Evolutionary conservation across 2,113 vertebrate species (phyloP).

Genomic region (Stictonetta naevosa): DNA sequence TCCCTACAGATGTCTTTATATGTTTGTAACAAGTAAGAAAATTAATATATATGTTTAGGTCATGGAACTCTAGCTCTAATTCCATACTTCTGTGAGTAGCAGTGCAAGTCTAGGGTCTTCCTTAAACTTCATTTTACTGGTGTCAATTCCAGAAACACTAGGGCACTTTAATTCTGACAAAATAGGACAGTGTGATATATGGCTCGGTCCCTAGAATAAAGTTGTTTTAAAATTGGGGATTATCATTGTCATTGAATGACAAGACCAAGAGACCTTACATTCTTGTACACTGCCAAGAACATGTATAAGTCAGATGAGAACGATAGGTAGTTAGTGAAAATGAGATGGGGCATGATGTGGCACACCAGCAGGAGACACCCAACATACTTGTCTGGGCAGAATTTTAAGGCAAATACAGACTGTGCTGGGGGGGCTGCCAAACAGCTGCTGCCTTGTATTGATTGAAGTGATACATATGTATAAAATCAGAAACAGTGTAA

Average conservation of each 20-base stretch:
- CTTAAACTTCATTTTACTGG: background rate
- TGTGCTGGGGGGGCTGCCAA: background rate
- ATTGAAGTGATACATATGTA: background rate
- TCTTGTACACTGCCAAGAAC: background rate
- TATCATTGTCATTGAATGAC: background rate
- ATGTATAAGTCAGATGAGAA: background rate
- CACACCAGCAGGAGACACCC: background rate
- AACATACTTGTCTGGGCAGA: background rate
- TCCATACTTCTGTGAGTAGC: background rate
- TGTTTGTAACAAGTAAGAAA: background rate
- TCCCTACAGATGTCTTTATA: background rate
- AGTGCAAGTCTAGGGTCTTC: background rate
- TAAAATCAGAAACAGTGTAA: background rate
- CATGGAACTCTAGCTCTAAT: background rate
- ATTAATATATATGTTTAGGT: background rate
- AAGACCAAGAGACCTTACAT: background rate
- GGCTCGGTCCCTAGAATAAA: rapidly evolving
- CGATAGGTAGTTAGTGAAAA: background rate
- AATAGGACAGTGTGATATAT: background rate
- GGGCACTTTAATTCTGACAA: background rate
- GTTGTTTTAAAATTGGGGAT: background rate
- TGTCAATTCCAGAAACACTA: background rate
- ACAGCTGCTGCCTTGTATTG: background rate
- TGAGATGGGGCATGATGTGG: background rate
- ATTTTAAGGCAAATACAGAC: background rate